Conservation (phyloP, 2,888 invertebrate genomes). For the Sussaba pulchella region DNA sequence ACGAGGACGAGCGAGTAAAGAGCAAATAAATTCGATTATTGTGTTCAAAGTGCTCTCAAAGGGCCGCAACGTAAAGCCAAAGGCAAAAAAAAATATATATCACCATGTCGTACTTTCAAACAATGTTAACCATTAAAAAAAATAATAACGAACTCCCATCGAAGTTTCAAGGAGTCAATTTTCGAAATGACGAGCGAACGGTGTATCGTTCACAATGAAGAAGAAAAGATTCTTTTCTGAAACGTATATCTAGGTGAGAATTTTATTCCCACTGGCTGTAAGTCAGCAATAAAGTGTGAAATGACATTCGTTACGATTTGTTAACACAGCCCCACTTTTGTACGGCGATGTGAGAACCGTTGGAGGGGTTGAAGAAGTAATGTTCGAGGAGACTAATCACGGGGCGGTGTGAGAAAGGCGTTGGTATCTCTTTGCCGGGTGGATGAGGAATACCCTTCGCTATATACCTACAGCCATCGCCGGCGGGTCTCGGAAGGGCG, state of each 20-base stretch:
- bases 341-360: conserved; percentile 11
- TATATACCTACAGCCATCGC: neutral
- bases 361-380: conserved; percentile 10
- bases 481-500: conserved; percentile 7
- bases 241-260: neutral
- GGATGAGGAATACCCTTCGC: conserved; percentile 14
- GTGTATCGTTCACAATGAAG: too few relatives aligned
- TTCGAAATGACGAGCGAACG: neutral
- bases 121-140: neutral
- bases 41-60: neutral
- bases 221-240: neutral
- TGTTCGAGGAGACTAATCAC: conserved; percentile 21
- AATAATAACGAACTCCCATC: neutral
- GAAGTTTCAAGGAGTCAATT: neutral
- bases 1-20: neutral
- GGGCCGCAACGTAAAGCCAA: neutral
- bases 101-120: neutral
- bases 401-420: conserved; percentile 26
- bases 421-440: neutral
- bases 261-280: neutral
- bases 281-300: conserved; percentile 2
- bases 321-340: neutral
- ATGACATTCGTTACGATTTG: neutral
- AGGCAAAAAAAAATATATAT: neutral
- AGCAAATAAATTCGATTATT: neutral